Conservation (phyloP, 2,888 invertebrate genomes). For the Lasioglossum marginatum region DNA sequence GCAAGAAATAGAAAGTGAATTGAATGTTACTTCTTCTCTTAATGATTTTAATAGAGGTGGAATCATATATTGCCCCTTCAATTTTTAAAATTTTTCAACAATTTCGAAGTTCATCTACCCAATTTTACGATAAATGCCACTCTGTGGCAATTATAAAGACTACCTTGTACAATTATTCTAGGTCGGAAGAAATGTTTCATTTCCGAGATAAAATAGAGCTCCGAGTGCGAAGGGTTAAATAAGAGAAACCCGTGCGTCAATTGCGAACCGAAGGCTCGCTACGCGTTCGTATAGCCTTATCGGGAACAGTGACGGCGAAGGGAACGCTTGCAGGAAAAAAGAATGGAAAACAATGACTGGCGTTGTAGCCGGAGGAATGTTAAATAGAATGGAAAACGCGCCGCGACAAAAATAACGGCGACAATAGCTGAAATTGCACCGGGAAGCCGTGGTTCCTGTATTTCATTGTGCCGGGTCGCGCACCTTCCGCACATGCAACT, state of each 20-base stretch:
- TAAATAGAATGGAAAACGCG: constrained; percentile 48
- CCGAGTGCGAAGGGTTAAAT: neutral
- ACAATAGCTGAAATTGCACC: constrained; percentile 53
- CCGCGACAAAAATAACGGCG: constrained; percentile 25
- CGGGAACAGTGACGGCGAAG: neutral
- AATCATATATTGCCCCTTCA: too few species aligned
- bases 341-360: constrained; percentile 34
- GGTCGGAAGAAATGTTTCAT: too few species aligned
- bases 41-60: too few species aligned
- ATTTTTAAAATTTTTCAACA: too few species aligned
- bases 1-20: too few species aligned
- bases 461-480: constrained; percentile 46
- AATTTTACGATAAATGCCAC: too few species aligned
- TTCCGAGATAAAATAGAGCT: too few species aligned
- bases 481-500: constrained; percentile 49
- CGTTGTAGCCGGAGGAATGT: constrained; percentile 31
- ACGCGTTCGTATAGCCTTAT: neutral
- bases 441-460: constrained; percentile 62
- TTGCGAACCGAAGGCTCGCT: neutral
- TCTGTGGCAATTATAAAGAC: too few species aligned
- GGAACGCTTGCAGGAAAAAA: neutral
- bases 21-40: too few species aligned
- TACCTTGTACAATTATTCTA: too few species aligned
- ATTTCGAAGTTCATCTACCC: too few species aligned
- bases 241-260: too few species aligned